Conservation (phyloP, 1,140 invertebrate genomes). For the Heliconius nattereri region DNA sequence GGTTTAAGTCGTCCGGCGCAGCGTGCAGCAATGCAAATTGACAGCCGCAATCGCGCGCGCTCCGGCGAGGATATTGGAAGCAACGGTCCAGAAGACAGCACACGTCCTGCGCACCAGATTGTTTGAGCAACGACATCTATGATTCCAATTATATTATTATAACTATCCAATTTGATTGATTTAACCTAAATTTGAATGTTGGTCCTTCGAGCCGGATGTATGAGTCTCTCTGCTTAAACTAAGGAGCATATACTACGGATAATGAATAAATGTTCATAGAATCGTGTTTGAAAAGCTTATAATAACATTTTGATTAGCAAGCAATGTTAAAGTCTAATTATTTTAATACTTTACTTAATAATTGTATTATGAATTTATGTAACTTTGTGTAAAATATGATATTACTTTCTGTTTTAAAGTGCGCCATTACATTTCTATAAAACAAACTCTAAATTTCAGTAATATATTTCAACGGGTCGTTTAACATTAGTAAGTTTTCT, state of each 20-base stretch:
- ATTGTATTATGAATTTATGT: neutral
- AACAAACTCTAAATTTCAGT: slow-evolving; percentile 15
- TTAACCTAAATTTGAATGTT: neutral
- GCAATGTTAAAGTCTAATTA: neutral
- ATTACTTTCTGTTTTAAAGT: slow-evolving; percentile 3
- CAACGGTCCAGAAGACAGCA: slow-evolving; percentile 92
- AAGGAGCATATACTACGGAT: neutral
- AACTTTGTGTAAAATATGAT: neutral
- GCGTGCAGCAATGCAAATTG: slow-evolving; percentile 92
- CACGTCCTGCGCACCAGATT: slow-evolving; percentile 83
- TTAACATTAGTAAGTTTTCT: slow-evolving; percentile 22
- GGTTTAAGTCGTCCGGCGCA: slow-evolving; percentile 84
- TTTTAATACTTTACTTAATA: neutral
- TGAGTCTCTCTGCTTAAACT: neutral
- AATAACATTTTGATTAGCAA: neutral
- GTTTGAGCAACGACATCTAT: slow-evolving; percentile 54
- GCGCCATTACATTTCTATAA: neutral
- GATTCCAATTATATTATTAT: slow-evolving; percentile 33
- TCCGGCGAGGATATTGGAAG: slow-evolving; percentile 90
- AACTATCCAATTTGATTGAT: neutral
- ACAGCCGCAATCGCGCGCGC: slow-evolving; percentile 91
- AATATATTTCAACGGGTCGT: slow-evolving; percentile 25
- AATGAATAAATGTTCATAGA: neutral
- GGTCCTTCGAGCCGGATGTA: slow-evolving; percentile 17
- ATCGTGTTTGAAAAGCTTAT: neutral